Evolutionary conservation across 2,888 invertebrate genomes (phyloP).

Genomic region (Chymomyza amoena): DNA sequence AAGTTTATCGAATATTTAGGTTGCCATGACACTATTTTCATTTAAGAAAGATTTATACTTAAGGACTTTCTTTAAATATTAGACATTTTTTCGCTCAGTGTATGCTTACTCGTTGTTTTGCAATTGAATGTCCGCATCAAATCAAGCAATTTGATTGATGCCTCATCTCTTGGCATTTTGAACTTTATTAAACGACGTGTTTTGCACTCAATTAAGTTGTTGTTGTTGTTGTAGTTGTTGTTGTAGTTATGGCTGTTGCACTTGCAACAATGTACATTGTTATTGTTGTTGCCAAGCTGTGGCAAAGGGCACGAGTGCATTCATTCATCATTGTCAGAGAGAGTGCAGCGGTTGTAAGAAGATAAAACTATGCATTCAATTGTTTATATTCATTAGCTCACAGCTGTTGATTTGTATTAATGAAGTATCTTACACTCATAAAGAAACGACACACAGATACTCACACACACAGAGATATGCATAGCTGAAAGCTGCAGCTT

Average conservation of each 20-base stretch:
- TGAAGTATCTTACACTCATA: conserved; percentile 48
- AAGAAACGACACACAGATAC: background rate
- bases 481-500: background rate
- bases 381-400: conserved; percentile 32
- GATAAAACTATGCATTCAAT: conserved; percentile 32
- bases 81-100: too few species aligned
- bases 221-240: background rate
- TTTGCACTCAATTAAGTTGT: conserved; percentile 32
- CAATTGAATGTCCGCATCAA: background rate
- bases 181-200: conserved; percentile 28
- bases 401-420: conserved; percentile 59
- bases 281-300: background rate
- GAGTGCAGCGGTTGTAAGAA: conserved; percentile 7
- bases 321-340: conserved; percentile 61
- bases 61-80: too few species aligned
- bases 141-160: conserved; percentile 23
- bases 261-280: too few species aligned
- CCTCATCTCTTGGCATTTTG: conserved; percentile 28
- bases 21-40: too few species aligned
- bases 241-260: too few species aligned
- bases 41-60: conserved; percentile 21
- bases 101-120: background rate
- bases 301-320: conserved; percentile 24
- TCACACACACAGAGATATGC: too few species aligned
- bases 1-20: too few species aligned